Evolutionary conservation across 2,888 invertebrate genomes (phyloP).

Genomic region (Microctonus aethiopoides): DNA sequence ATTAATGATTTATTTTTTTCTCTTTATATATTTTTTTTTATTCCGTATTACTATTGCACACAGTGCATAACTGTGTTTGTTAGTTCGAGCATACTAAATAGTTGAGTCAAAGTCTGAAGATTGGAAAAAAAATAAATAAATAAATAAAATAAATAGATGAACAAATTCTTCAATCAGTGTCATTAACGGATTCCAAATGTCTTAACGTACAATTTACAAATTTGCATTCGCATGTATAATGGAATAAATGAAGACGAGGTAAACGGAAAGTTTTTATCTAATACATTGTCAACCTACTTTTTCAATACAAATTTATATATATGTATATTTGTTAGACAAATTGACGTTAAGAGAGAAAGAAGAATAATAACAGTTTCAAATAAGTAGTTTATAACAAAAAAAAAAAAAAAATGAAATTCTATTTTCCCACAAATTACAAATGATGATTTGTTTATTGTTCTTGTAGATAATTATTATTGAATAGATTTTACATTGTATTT

Average conservation of each 20-base stretch:
- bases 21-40: neutral
- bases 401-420: neutral
- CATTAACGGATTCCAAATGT: neutral
- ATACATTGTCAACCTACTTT: neutral
- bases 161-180: neutral
- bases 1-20: neutral
- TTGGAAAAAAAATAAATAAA: neutral
- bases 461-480: constrained; percentile 1
- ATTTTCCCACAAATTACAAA: neutral
- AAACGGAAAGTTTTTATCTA: neutral
- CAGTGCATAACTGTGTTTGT: too few relatives aligned
- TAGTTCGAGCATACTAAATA: too few relatives aligned
- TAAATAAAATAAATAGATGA: too few relatives aligned
- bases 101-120: neutral
- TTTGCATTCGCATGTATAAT: too few relatives aligned
- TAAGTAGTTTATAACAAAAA: neutral
- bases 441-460: constrained; percentile 1
- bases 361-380: neutral
- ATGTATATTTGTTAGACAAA: neutral
- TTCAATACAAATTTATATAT: neutral
- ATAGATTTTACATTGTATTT: neutral
- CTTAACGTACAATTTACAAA: neutral
- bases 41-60: too few relatives aligned
- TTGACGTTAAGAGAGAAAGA: neutral
- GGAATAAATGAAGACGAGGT: neutral